Evolutionary conservation across 2,888 invertebrate genomes (phyloP).

Genomic region (Drosophila pegasa): DNA sequence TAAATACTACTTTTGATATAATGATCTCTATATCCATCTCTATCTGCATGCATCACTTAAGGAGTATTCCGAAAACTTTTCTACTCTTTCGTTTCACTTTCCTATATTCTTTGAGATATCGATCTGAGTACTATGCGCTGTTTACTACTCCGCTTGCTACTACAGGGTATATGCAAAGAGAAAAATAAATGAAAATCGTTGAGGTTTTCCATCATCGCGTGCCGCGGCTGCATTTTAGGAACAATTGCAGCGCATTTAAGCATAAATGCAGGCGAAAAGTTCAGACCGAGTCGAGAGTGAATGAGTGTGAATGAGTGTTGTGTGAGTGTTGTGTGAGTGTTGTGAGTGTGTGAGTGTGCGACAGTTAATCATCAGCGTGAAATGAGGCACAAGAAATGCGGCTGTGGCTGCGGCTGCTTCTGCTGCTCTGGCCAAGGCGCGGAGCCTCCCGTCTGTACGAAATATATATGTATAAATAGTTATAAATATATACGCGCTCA

Average conservation of each 20-base stretch:
- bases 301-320: constrained; percentile 40
- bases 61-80: too few species aligned
- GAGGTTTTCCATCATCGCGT: constrained; percentile 76
- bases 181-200: constrained; percentile 59
- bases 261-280: constrained; percentile 75
- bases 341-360: constrained; percentile 33
- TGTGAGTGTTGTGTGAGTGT: constrained; percentile 18
- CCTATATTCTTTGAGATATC: too few species aligned
- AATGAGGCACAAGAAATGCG: constrained; percentile 72
- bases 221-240: constrained; percentile 72
- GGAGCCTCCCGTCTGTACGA: constrained; percentile 15
- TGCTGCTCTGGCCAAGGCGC: constrained; percentile 22
- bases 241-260: constrained; percentile 74
- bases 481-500: constrained; percentile 12
- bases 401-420: constrained; percentile 24
- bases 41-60: too few species aligned
- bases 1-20: too few species aligned
- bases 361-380: constrained; percentile 79
- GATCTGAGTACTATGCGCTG: background rate
- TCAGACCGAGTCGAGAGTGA: constrained; percentile 54
- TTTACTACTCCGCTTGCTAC: background rate
- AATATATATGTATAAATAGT: constrained; percentile 4
- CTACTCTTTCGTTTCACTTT: too few species aligned
- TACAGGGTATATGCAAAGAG: constrained; percentile 12
- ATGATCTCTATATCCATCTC: too few species aligned